phyloP scores from a whole-genome alignment of 2,888 invertebrate genomes.

The Folsomia candida region DNA sequence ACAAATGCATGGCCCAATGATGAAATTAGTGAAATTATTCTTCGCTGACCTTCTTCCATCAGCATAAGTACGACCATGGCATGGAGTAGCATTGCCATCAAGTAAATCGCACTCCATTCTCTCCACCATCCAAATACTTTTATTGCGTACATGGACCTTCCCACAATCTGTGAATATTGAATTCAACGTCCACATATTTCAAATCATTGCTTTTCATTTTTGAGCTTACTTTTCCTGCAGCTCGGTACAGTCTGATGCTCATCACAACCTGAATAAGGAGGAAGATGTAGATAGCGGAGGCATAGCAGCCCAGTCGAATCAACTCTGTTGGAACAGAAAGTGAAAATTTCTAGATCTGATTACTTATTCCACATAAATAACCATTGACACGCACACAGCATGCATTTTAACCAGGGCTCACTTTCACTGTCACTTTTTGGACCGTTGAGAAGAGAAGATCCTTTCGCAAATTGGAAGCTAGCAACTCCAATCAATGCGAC shows the following conservation, averaged over 20 bases:
- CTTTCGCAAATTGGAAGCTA: slow-evolving; percentile 30
- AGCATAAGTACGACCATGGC: slow-evolving; percentile 32
- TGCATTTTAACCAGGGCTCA: slow-evolving; percentile 10
- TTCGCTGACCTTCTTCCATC: slow-evolving; percentile 34
- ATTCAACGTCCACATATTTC: neutral
- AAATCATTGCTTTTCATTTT: neutral
- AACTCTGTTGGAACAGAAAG: slow-evolving; percentile 31
- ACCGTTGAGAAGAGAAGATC: slow-evolving; percentile 28
- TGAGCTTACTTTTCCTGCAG: slow-evolving; percentile 33
- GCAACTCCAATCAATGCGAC: slow-evolving; percentile 25
- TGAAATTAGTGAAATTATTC: slow-evolving; percentile 27
- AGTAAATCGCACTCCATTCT: slow-evolving; percentile 43
- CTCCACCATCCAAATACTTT: slow-evolving; percentile 37
- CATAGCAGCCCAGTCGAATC: slow-evolving; percentile 33
- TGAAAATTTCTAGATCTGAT: neutral
- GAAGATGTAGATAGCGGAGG: slow-evolving; percentile 31
- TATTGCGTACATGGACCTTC: slow-evolving; percentile 27
- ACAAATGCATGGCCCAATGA: slow-evolving; percentile 25
- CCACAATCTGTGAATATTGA: slow-evolving; percentile 23
- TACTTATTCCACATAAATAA: neutral
- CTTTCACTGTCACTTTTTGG: slow-evolving; percentile 33
- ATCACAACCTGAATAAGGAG: slow-evolving; percentile 37
- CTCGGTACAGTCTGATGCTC: slow-evolving; percentile 32
- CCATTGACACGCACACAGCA: too few species aligned
- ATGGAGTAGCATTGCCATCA: slow-evolving; percentile 37